Evolutionary conservation across 2,113 vertebrate genomes (phyloP).

Genomic region (Pelodiscus sinensis): DNA sequence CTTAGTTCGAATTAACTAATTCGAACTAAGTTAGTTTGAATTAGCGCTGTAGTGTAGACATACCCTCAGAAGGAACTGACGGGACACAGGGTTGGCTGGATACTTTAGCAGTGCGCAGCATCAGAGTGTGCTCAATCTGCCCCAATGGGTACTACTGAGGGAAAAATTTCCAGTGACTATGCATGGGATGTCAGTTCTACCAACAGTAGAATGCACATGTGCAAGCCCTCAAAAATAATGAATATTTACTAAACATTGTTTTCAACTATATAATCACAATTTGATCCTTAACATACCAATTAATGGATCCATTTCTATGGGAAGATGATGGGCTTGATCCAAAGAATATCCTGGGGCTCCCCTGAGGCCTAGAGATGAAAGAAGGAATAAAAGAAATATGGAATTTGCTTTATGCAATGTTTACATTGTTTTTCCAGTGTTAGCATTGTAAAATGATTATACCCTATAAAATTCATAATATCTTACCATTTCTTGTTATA

Average conservation of each 20-base stretch:
- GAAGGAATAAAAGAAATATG: conserved; percentile 17
- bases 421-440: neutral
- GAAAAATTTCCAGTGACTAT: neutral
- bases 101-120: too few relatives aligned
- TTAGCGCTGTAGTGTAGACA: too few relatives aligned
- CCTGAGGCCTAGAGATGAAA: conserved; percentile 85
- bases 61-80: too few relatives aligned
- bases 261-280: conserved; percentile 43
- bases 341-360: conserved; percentile 97
- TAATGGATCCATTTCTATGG: conserved; percentile 98
- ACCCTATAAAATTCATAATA: neutral
- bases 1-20: too few relatives aligned
- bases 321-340: conserved; percentile 97
- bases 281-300: conserved; percentile 85
- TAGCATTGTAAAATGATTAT: neutral
- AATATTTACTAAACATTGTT: neutral
- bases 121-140: neutral
- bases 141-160: neutral
- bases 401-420: neutral
- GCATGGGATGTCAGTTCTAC: neutral
- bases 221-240: conserved; percentile 9
- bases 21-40: too few relatives aligned
- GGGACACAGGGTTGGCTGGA: too few relatives aligned
- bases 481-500: neutral
- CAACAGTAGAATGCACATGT: neutral